These are phyloP conservation scores for Corythaixoides concolor DNA, from an alignment of 2,113 vertebrate species.

Conservation along the genomic window DNA sequence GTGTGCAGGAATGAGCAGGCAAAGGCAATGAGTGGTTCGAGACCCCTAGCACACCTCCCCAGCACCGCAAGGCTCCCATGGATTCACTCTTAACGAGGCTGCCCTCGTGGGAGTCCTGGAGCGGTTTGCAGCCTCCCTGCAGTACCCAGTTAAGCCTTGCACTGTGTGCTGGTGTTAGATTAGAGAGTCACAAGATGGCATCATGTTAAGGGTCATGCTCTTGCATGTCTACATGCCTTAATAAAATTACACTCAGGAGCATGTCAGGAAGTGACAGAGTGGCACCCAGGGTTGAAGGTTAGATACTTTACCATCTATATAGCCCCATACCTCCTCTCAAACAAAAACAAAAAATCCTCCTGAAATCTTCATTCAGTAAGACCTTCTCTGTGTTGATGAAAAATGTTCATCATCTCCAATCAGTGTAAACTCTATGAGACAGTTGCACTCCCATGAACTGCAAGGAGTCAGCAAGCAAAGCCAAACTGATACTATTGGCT, in stretches of 20 bases:
- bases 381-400: neutral
- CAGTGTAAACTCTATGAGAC: neutral
- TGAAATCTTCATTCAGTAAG: neutral
- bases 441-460: neutral
- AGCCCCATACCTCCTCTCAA: neutral
- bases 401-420: neutral
- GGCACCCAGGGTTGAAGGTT: neutral
- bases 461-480: neutral
- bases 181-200: too few species aligned
- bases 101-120: neutral
- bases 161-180: neutral
- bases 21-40: neutral
- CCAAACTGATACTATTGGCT: neutral
- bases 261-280: neutral
- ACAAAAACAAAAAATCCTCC: fast-evolving
- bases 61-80: fast-evolving
- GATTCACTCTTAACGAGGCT: neutral
- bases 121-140: neutral
- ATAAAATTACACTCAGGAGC: neutral
- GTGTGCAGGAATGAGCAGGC: neutral
- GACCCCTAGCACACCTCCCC: neutral
- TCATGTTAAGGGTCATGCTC: neutral
- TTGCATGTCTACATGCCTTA: neutral
- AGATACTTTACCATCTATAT: neutral
- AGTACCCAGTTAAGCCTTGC: neutral